Evolutionary conservation across 2,113 vertebrate genomes (phyloP).

Genomic region (Lasiurus borealis): DNA sequence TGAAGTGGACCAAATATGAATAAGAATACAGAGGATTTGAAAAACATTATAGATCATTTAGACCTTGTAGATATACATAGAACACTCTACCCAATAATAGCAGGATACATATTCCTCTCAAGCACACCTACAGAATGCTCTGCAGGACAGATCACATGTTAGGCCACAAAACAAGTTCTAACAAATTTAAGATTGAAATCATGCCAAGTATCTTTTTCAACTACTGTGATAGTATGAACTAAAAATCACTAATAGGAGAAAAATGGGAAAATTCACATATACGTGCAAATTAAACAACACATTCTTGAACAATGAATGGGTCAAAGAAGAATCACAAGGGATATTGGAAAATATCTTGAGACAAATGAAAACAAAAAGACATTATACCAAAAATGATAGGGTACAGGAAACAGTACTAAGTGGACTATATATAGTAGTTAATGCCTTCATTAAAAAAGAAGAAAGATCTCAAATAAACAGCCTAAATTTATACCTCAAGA

Average conservation of each 20-base stretch:
- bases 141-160: not conserved
- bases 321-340: not conserved
- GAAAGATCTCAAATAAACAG: not conserved
- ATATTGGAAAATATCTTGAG: not conserved
- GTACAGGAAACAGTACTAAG: slow-evolving; percentile 1
- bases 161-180: not conserved
- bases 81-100: not conserved
- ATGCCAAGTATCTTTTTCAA: not conserved
- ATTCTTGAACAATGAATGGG: not conserved
- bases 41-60: not conserved
- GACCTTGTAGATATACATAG: not conserved
- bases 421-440: not conserved
- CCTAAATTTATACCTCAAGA: not conserved
- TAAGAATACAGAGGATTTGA: not conserved
- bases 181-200: not conserved
- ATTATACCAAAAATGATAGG: not conserved
- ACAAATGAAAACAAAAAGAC: not conserved
- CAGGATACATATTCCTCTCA: not conserved
- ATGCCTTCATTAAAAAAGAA: not conserved
- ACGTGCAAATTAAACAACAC: not conserved
- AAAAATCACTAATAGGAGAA: not conserved
- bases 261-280: slow-evolving; percentile 9
- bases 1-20: not conserved
- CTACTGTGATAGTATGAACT: not conserved
- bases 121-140: not conserved